Percentiles rank a stretch among this genome's conserved stretches.
These are phyloP conservation scores for Xenops minutus DNA, from an alignment of 2,797 vertebrate genomes.

Conservation along the genomic window DNA sequence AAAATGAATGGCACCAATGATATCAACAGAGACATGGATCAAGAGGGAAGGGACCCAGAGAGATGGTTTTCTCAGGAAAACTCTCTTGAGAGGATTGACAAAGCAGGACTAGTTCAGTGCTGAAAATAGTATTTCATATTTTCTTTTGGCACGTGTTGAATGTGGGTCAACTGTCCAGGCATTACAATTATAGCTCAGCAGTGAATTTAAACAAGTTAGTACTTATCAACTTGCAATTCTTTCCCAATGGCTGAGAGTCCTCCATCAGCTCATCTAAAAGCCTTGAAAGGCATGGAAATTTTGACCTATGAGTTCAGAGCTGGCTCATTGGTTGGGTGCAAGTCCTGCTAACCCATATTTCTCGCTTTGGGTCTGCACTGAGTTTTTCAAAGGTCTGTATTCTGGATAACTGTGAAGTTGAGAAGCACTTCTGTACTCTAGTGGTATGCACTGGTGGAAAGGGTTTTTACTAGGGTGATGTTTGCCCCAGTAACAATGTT, in stretches of 20 bases:
- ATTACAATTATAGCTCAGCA: conserved; percentile 29
- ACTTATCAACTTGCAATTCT: not conserved
- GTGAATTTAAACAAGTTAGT: conserved; percentile 36
- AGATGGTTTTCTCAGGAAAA: not conserved
- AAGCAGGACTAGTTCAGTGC: conserved; percentile 35
- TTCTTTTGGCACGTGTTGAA: conserved; percentile 50
- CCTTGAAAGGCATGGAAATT: conserved; percentile 85
- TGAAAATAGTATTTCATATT: conserved; percentile 66
- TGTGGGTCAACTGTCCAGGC: conserved; percentile 17
- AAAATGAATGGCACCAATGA: not conserved
- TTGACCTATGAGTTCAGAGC: not conserved
- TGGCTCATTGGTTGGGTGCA: not conserved
- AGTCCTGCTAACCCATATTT: not conserved
- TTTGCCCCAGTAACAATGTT: not conserved
- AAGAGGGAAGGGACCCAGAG: not conserved
- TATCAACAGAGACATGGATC: not conserved
- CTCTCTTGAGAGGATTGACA: not conserved
- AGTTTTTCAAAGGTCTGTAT: not conserved
- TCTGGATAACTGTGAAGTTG: not conserved
- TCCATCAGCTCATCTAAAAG: conserved; percentile 78
- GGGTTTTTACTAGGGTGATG: not conserved
- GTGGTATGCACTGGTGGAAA: not conserved
- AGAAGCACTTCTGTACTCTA: not conserved
- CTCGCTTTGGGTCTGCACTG: not conserved
- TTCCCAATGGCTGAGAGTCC: not conserved